Evolutionary conservation across 2,797 vertebrate species (phyloP).

Genomic region (Gadopsis marmoratus): DNA sequence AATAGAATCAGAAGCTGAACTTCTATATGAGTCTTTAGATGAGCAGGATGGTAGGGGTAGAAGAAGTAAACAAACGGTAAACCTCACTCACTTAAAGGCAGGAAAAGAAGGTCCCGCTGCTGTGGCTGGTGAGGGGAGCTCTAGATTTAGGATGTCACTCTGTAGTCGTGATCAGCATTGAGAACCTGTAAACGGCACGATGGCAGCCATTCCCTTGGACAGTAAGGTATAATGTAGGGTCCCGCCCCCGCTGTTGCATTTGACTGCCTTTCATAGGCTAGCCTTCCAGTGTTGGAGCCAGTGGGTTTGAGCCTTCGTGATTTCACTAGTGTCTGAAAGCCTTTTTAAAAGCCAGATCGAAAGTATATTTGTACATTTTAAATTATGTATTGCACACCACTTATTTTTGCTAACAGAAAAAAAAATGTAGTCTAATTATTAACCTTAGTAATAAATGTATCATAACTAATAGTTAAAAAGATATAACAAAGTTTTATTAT

Average conservation of each 20-base stretch:
- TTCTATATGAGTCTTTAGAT: constrained; percentile 53
- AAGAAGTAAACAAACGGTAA: constrained; percentile 11
- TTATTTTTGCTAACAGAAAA: constrained; percentile 87
- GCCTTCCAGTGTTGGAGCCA: constrained; percentile 57
- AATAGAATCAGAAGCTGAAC: constrained; percentile 72
- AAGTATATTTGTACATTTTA: constrained; percentile 86
- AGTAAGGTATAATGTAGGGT: constrained; percentile 24
- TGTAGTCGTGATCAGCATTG: constrained; percentile 8
- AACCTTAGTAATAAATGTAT: constrained; percentile 81
- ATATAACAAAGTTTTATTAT: constrained; percentile 77
- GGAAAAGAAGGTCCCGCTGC: constrained; percentile 35
- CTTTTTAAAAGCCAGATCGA: constrained; percentile 83
- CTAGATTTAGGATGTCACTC: constrained; percentile 22
- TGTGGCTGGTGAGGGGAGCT: constrained; percentile 8
- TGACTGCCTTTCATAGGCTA: constrained; percentile 60
- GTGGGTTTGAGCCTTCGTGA: constrained; percentile 68
- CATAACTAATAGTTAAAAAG: constrained; percentile 68
- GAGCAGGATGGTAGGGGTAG: constrained; percentile 34
- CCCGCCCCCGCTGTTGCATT: constrained; percentile 52
- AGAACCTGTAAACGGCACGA: constrained; percentile 60
- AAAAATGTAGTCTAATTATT: constrained; percentile 76
- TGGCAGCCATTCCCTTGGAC: constrained; percentile 28
- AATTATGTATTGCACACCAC: constrained; percentile 84
- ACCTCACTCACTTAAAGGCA: constrained; percentile 50
- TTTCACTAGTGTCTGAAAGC: constrained; percentile 76